Evolutionary conservation across 2,888 invertebrate genomes (phyloP).

Genomic region (Synanthedon andrenaeformis): DNA sequence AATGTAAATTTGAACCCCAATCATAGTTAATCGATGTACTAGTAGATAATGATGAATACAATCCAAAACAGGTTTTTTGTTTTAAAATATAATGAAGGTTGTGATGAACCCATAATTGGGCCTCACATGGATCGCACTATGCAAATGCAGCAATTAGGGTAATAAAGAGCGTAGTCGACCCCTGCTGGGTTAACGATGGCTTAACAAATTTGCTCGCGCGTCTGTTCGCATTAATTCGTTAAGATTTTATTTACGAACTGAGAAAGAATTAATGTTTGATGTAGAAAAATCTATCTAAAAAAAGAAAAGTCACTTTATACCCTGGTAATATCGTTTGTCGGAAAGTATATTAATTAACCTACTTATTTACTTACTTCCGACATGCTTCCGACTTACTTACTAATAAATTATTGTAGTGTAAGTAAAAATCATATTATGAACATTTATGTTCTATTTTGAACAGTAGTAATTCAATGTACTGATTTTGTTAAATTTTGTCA

Average conservation of each 20-base stretch:
- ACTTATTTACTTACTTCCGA: too few species aligned
- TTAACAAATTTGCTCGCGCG: slow-evolving; percentile 31
- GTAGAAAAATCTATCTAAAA: background rate
- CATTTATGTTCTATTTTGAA: too few species aligned
- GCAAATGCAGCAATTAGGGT: slow-evolving; percentile 56
- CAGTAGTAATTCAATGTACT: too few species aligned
- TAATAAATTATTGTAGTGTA: too few species aligned
- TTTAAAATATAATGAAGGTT: slow-evolving; percentile 46
- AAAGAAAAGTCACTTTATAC: too few species aligned
- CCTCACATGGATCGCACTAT: slow-evolving; percentile 42
- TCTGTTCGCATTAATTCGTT: slow-evolving; percentile 13
- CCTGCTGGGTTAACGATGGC: slow-evolving; percentile 29
- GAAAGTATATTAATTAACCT: too few species aligned
- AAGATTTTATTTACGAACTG: slow-evolving; percentile 15
- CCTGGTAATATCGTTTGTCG: too few species aligned
- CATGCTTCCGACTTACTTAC: too few species aligned
- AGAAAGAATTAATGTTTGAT: background rate
- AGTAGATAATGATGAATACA: background rate
- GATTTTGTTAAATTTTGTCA: too few species aligned
- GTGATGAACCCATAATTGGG: slow-evolving; percentile 44
- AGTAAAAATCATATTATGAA: too few species aligned
- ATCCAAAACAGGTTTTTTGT: slow-evolving; percentile 22
- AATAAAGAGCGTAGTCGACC: slow-evolving; percentile 33
- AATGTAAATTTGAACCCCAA: too few species aligned
- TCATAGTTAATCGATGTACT: too few species aligned